These are phyloP conservation scores for Drosophila mulleri DNA, from an alignment of 2,888 invertebrate genomes.

Conservation along the genomic window DNA sequence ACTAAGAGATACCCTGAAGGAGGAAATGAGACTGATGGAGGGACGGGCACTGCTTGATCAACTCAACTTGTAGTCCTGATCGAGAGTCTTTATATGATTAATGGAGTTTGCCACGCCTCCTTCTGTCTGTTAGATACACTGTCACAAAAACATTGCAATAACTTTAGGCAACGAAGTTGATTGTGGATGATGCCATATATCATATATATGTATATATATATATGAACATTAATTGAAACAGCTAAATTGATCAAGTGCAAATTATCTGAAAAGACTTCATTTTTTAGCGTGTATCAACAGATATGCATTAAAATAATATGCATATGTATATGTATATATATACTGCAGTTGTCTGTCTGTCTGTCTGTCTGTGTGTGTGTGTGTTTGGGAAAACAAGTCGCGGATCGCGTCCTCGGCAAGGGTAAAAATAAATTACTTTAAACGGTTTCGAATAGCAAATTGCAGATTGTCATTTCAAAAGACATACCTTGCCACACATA, in stretches of 20 bases:
- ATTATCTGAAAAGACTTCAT: neutral
- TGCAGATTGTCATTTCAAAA: conserved; percentile 81
- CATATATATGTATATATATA: too few relatives aligned
- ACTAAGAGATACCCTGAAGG: too few relatives aligned
- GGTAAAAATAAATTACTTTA: conserved; percentile 81
- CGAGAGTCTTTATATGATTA: too few relatives aligned
- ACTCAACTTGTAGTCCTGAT: too few relatives aligned
- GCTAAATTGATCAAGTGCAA: too few relatives aligned
- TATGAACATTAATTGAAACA: too few relatives aligned
- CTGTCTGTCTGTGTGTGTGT: neutral
- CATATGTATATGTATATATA: conserved; percentile 1
- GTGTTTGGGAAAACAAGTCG: conserved; percentile 34
- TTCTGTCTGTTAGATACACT: too few relatives aligned
- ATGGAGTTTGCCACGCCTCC: too few relatives aligned
- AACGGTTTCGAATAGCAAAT: conserved; percentile 83
- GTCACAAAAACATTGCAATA: too few relatives aligned
- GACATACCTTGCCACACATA: conserved; percentile 76
- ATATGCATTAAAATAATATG: neutral
- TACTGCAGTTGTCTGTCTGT: neutral
- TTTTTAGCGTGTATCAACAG: conserved; percentile 6
- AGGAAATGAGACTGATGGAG: neutral
- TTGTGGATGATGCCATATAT: too few relatives aligned
- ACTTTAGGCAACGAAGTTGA: too few relatives aligned
- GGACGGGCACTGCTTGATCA: neutral
- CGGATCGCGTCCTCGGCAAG: conserved; percentile 62